Evolutionary conservation across 2,888 invertebrate genomes (phyloP).

Genomic region (Drosophila sordidula): DNA sequence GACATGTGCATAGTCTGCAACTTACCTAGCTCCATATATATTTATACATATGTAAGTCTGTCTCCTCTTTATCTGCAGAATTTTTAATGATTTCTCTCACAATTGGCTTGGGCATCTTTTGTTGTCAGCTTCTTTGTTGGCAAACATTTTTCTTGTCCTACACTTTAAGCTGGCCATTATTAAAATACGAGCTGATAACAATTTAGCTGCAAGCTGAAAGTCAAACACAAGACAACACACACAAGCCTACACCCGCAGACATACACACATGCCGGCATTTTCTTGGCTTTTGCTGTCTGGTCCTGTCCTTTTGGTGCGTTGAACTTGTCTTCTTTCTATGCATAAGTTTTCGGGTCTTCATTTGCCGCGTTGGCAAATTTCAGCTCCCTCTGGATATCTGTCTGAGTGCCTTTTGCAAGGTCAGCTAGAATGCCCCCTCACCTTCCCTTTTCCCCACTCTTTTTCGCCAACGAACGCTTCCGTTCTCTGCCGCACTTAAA

Average conservation of each 20-base stretch:
- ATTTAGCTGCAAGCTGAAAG: slow-evolving; percentile 76
- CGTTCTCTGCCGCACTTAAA: slow-evolving; percentile 4
- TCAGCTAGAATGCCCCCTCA: slow-evolving; percentile 36
- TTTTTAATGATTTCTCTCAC: slow-evolving; percentile 72
- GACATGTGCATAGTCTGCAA: slow-evolving; percentile 37
- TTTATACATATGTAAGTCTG: slow-evolving; percentile 8
- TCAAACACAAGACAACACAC: slow-evolving; percentile 63
- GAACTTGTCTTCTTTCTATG: slow-evolving; percentile 59
- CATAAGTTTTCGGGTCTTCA: slow-evolving; percentile 43
- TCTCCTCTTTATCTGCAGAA: slow-evolving; percentile 49
- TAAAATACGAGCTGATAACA: slow-evolving; percentile 77
- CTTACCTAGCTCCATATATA: slow-evolving; percentile 34
- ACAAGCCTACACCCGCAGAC: slow-evolving; percentile 21
- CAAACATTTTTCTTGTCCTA: slow-evolving; percentile 77
- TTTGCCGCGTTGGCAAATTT: slow-evolving; percentile 60
- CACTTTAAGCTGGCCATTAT: slow-evolving; percentile 81
- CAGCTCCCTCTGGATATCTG: slow-evolving; percentile 49
- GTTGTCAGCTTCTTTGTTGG: slow-evolving; percentile 68
- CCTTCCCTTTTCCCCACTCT: neutral
- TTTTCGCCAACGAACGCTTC: slow-evolving; percentile 2
- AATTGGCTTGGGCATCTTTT: slow-evolving; percentile 53
- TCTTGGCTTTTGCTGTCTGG: slow-evolving; percentile 63
- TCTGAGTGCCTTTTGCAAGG: slow-evolving; percentile 65
- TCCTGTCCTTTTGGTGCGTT: slow-evolving; percentile 71
- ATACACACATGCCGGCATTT: slow-evolving; percentile 45